Evolutionary conservation across 2,888 invertebrate species (phyloP).

Genomic region (Oscheius sp.): DNA sequence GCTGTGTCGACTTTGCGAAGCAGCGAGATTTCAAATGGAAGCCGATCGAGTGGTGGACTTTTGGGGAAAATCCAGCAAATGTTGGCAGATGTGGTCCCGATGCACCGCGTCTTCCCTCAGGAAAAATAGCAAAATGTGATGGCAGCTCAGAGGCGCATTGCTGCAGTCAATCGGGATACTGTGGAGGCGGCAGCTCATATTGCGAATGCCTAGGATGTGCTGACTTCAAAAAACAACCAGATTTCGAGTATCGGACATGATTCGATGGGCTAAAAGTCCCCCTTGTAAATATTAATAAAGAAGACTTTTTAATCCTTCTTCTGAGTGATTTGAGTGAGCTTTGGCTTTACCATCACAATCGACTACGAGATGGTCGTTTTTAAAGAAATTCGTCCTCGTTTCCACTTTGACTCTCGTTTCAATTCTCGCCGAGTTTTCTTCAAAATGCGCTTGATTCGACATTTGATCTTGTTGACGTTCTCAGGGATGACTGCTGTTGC

Average conservation of each 20-base stretch:
- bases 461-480: no score
- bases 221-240: conserved; percentile 50
- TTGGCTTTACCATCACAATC: no score
- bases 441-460: no score
- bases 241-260: conserved; percentile 43
- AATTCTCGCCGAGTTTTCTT: no score
- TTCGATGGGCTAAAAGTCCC: no score
- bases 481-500: no score
- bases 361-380: no score
- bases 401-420: no score
- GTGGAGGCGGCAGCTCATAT: conserved; percentile 59
- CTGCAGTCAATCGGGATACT: conserved; percentile 55
- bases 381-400: no score
- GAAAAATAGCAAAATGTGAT: conserved; percentile 60
- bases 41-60: conserved; percentile 64
- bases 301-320: no score
- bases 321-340: no score
- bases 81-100: conserved; percentile 62
- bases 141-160: conserved; percentile 49
- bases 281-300: no score
- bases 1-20: conserved; percentile 64
- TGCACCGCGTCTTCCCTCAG: conserved; percentile 56
- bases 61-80: conserved; percentile 57
- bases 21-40: conserved; percentile 47
- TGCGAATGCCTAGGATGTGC: conserved; percentile 56